Percentiles rank a stretch among this genome's conserved stretches.
Evolutionary conservation across 2,888 invertebrate species (phyloP).

Genomic region (Ephialtes manifestator): DNA sequence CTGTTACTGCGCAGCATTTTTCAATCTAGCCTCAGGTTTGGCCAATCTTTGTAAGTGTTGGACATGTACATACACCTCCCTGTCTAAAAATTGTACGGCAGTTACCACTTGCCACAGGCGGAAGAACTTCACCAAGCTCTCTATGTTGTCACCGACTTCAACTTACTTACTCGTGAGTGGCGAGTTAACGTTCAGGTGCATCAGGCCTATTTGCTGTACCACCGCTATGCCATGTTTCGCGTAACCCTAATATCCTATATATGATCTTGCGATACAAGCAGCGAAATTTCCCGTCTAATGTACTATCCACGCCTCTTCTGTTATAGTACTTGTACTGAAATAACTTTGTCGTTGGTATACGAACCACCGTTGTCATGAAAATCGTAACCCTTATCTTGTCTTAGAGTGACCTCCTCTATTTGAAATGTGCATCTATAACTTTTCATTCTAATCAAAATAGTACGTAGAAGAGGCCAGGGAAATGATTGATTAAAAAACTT

Average conservation of each 20-base stretch:
- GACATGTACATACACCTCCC: conserved; percentile 32
- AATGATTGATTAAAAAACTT: too few relatives aligned
- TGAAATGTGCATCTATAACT: not conserved
- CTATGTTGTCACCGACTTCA: conserved; percentile 33
- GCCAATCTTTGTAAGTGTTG: conserved; percentile 77
- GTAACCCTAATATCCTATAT: not conserved
- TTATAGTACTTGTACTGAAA: not conserved
- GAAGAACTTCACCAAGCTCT: conserved; percentile 16
- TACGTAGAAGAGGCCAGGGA: too few relatives aligned
- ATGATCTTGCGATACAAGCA: not conserved
- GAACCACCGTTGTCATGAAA: not conserved
- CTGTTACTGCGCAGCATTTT: conserved; percentile 46
- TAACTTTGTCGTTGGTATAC: not conserved
- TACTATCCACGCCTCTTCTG: not conserved
- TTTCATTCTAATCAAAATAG: too few relatives aligned
- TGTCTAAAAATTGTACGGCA: conserved; percentile 47
- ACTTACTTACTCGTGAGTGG: conserved; percentile 46
- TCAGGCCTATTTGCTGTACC: conserved; percentile 9
- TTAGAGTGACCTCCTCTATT: not conserved
- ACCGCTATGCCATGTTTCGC: not conserved
- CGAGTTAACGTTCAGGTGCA: conserved; percentile 51
- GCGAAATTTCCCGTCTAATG: not conserved
- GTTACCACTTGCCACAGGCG: conserved; percentile 20
- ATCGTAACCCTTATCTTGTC: not conserved
- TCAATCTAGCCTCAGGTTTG: conserved; percentile 59